Conservation (phyloP, 2,888 invertebrate genomes). For the Gastrophysa polygoni region DNA sequence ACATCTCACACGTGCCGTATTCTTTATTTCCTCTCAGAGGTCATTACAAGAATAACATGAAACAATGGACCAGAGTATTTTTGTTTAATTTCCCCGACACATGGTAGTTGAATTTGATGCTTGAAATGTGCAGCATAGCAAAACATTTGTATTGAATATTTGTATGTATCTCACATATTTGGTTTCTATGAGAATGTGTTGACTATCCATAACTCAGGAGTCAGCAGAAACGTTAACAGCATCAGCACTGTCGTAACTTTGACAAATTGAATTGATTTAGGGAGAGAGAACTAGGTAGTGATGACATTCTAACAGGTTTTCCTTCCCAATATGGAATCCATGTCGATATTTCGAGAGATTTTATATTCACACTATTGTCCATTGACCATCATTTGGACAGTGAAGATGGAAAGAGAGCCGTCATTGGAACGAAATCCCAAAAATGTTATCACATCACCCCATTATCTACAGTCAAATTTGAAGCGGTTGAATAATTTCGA, state of each 20-base stretch:
- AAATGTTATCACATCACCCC: too few species aligned
- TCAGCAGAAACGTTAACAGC: slow-evolving; percentile 31
- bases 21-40: background rate
- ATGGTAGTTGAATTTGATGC: background rate
- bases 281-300: too few species aligned
- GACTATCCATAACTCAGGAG: slow-evolving; percentile 31
- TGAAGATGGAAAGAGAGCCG: too few species aligned
- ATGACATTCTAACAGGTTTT: too few species aligned
- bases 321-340: too few species aligned
- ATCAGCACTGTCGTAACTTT: background rate
- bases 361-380: too few species aligned
- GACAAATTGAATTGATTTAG: too few species aligned
- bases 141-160: slow-evolving; percentile 15
- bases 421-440: too few species aligned
- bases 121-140: slow-evolving; percentile 12
- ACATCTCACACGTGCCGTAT: background rate
- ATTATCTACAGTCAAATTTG: too few species aligned
- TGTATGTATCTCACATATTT: slow-evolving; percentile 15
- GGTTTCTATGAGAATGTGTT: slow-evolving; percentile 27
- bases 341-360: too few species aligned
- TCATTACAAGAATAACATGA: slow-evolving; percentile 10
- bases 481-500: too few species aligned
- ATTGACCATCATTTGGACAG: too few species aligned
- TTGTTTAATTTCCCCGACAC: slow-evolving; percentile 7
- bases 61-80: slow-evolving; percentile 9